Evolutionary conservation across 2,888 invertebrate genomes (phyloP), one percentile per base, ranked within the genome.

Genomic region (Oxystoma pomonae): DNA sequence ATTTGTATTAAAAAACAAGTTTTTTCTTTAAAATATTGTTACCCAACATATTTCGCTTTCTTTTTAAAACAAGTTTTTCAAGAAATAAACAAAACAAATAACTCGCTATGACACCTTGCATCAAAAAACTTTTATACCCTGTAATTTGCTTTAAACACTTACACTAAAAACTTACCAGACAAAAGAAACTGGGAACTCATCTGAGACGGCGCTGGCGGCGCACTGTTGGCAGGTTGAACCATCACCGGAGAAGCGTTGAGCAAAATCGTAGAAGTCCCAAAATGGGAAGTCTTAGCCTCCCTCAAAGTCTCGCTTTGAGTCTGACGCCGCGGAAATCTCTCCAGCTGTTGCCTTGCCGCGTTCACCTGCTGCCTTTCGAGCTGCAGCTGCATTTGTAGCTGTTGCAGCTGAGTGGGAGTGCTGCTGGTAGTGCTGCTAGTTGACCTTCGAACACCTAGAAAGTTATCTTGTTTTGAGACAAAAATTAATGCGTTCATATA

Each of bases 301-400:
- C 74, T 62, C 50, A 73, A 64, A 22, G 74, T 72, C 63, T 75
- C 75, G 66, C 74, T 86, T 76, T 90, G 91, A 61, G 89, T 87
- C 73, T 88, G 89, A 73, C 95, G 87, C 73, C 94, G 87, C 72
- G 95, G 95, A 79, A 94, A 85, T 68, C 95, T 86, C 81, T 96
- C 95, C 76, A 95, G 81, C 81, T 94, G 94, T 82, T 94, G 94
- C 70, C 95, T 88, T 68, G 91, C 90, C 75, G 90, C 91, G 75
- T 84, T 88, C 73, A 91, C 94, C 85, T 95, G 91, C 81, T 96
- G 91, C 74, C 94, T 85, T 81, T 94, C 94, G 68, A 94, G 84
- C 81, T 96, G 96, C 77, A 94, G 83, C 82, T 96, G 96, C 94
- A 96, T 95, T 84, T 96, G 96, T 74, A 96, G 83, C 79, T 96